A percentile compares a stretch with the other conserved stretches of the same genome.
These are phyloP conservation scores for Acrossocheilus fasciatus DNA, from an alignment of 2,797 vertebrate species.

Conservation along the genomic window DNA sequence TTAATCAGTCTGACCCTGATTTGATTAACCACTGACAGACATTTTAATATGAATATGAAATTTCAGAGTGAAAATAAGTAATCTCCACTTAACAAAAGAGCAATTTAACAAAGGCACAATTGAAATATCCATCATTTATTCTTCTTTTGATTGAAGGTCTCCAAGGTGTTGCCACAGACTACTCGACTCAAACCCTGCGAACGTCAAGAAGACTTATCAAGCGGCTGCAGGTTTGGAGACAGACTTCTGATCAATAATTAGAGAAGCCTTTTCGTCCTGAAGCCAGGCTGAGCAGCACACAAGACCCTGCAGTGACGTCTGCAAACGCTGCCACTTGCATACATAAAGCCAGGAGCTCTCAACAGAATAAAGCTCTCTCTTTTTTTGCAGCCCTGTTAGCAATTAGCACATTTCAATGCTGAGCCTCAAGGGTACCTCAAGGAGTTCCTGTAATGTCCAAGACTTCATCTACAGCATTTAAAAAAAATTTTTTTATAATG, in stretches of 20 bases:
- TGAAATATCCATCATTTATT: constrained; percentile 35
- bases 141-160: constrained; percentile 32
- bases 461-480: not conserved
- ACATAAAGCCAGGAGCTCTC: constrained; percentile 8
- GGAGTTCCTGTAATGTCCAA: constrained; percentile 24
- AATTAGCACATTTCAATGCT: not conserved
- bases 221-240: constrained; percentile 8
- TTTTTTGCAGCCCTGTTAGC: not conserved
- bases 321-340: not conserved
- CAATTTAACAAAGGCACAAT: constrained; percentile 7
- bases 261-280: constrained; percentile 17
- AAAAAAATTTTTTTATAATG: constrained; percentile 3
- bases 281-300: not conserved
- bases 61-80: constrained; percentile 2
- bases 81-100: constrained; percentile 8
- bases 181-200: not conserved
- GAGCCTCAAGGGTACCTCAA: constrained; percentile 27
- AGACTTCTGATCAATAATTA: constrained; percentile 39
- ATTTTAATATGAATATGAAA: constrained; percentile 23
- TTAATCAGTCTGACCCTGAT: not conserved
- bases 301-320: not conserved
- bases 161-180: constrained; percentile 8
- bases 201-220: constrained; percentile 31
- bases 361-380: not conserved
- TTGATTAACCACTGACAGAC: constrained; percentile 19